These are phyloP conservation scores for Trematomus loennbergii DNA, from an alignment of 2,113 vertebrate species.

Conservation along the genomic window DNA sequence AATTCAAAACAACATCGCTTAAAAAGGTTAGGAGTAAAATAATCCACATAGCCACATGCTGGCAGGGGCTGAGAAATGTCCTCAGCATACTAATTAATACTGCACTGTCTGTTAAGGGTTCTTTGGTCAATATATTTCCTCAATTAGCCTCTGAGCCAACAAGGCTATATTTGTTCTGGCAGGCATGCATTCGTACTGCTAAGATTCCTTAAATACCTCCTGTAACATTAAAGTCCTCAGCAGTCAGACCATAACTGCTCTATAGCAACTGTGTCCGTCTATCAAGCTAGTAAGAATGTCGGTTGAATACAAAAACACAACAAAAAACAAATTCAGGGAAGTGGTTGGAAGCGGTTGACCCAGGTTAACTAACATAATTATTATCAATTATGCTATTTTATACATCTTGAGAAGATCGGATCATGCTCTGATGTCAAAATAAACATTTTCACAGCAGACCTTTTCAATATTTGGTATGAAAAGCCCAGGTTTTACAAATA, in stretches of 20 bases:
- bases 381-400: not conserved
- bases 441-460: not conserved
- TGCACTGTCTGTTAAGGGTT: conserved; percentile 22
- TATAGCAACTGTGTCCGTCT: conserved; percentile 7
- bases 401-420: not conserved
- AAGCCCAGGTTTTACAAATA: not conserved
- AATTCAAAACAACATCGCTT: conserved; percentile 57
- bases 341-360: not conserved
- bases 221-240: not conserved
- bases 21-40: conserved; percentile 61
- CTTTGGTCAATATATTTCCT: conserved; percentile 40
- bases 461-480: not conserved
- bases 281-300: not conserved
- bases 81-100: conserved; percentile 59
- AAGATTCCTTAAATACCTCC: conserved; percentile 9
- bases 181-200: not conserved
- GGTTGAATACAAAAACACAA: not conserved
- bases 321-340: not conserved
- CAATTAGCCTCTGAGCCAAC: conserved; percentile 50
- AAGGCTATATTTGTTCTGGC: not conserved
- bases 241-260: not conserved
- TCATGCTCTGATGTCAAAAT: not conserved
- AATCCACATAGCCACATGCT: conserved; percentile 41
- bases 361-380: not conserved
- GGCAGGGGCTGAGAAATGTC: conserved; percentile 45